These are phyloP conservation scores for Menura novaehollandiae DNA, from an alignment of 2,113 vertebrate species.

Conservation along the genomic window DNA sequence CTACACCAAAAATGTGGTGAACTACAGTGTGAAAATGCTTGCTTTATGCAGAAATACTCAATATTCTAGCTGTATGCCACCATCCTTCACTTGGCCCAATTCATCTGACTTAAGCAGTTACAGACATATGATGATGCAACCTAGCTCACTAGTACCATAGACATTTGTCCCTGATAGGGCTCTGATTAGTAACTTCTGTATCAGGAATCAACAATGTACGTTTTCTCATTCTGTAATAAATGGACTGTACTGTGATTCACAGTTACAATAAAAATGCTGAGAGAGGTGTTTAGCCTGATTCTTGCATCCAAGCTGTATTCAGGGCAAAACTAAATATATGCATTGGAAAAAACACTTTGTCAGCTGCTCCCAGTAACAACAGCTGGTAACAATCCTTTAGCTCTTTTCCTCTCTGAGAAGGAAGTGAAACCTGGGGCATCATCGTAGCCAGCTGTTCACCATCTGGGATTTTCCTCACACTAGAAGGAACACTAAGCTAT, in stretches of 20 bases:
- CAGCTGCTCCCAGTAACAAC: conserved; percentile 3
- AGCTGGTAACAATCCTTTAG: not conserved
- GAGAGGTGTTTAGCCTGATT: not conserved
- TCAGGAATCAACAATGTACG: not conserved
- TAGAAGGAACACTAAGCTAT: not conserved
- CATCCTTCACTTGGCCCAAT: not conserved
- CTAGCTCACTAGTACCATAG: not conserved
- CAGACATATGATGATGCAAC: not conserved
- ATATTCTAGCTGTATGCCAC: not conserved
- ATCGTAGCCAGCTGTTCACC: not conserved
- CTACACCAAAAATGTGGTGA: not conserved
- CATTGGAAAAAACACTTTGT: not conserved
- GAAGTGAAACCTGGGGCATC: not conserved
- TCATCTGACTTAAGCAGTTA: not conserved
- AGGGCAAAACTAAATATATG: not conserved
- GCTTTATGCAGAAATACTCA: not conserved
- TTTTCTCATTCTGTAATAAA: not conserved
- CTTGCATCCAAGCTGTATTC: not conserved
- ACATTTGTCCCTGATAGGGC: not conserved
- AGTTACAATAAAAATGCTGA: not conserved
- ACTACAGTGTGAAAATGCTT: not conserved
- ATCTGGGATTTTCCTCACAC: not conserved
- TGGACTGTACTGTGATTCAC: not conserved
- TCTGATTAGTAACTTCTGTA: not conserved
- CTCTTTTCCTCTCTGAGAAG: not conserved